These are phyloP conservation scores for Xiphophorus hellerii DNA, from an alignment of 2,113 vertebrate genomes.

Conservation along the genomic window DNA sequence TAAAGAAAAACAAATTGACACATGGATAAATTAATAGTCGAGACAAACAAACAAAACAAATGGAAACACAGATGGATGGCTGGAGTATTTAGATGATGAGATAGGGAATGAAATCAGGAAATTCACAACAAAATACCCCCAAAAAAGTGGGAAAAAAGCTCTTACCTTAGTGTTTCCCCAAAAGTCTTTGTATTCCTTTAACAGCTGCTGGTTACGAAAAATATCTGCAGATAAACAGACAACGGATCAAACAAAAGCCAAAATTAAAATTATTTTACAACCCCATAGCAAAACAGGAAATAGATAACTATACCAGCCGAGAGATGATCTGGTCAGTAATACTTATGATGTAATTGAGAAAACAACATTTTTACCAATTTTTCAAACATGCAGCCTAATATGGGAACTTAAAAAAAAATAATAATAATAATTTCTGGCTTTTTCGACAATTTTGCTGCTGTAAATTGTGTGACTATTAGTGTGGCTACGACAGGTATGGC, in stretches of 20 bases:
- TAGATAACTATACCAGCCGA: background rate
- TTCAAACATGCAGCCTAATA: background rate
- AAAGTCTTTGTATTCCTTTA: conserved; percentile 96
- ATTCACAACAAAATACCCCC: background rate
- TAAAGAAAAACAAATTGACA: background rate
- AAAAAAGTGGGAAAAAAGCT: background rate
- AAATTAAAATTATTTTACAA: background rate
- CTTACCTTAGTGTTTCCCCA: conserved; percentile 97
- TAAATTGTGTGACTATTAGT: background rate
- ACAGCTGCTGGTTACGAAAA: conserved; percentile 91
- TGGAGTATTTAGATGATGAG: background rate
- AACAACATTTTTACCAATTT: background rate
- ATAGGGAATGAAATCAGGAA: background rate
- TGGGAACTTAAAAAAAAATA: background rate
- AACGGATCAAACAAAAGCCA: background rate
- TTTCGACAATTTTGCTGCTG: background rate
- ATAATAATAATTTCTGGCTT: background rate
- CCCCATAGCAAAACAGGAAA: background rate
- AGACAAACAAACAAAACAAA: background rate
- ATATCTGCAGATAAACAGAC: conserved; percentile 79
- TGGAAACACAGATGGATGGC: background rate
- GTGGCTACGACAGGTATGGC: background rate
- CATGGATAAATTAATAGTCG: background rate
- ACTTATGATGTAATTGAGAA: background rate
- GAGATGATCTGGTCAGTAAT: background rate